Evolutionary conservation across 2,113 vertebrate species (phyloP).

Genomic region (Callospermophilus lateralis): DNA sequence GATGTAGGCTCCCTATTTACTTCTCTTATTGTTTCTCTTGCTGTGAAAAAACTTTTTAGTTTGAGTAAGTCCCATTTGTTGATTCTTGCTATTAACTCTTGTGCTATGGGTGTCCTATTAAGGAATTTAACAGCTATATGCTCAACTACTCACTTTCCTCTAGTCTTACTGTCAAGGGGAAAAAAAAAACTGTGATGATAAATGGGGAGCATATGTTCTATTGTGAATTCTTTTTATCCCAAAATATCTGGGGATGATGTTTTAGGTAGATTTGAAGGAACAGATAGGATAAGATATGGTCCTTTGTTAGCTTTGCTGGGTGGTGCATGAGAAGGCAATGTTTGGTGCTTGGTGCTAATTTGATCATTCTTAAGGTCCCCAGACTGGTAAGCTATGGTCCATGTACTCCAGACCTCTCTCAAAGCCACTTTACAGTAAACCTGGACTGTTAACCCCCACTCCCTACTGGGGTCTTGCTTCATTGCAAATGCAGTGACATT

Average conservation of each 20-base stretch:
- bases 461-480: background rate
- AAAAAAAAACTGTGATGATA: background rate
- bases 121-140: background rate
- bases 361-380: background rate
- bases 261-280: background rate
- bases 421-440: background rate
- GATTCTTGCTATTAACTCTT: too few species aligned
- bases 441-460: background rate
- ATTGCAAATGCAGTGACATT: background rate
- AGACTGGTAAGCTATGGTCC: background rate
- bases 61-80: too few species aligned
- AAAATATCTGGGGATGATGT: background rate
- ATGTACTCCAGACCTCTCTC: background rate
- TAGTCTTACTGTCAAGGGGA: slow-evolving; percentile 1
- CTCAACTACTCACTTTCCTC: background rate
- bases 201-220: background rate
- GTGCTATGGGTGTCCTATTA: too few species aligned
- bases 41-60: too few species aligned
- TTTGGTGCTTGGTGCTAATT: background rate
- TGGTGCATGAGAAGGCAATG: background rate
- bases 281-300: background rate
- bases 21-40: too few species aligned
- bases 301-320: background rate
- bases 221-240: background rate
- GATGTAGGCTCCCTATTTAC: too few species aligned